Evolutionary conservation across 2,113 vertebrate species (phyloP), one percentile per base, ranked within the genome.

Genomic region (Callipepla squamata): DNA sequence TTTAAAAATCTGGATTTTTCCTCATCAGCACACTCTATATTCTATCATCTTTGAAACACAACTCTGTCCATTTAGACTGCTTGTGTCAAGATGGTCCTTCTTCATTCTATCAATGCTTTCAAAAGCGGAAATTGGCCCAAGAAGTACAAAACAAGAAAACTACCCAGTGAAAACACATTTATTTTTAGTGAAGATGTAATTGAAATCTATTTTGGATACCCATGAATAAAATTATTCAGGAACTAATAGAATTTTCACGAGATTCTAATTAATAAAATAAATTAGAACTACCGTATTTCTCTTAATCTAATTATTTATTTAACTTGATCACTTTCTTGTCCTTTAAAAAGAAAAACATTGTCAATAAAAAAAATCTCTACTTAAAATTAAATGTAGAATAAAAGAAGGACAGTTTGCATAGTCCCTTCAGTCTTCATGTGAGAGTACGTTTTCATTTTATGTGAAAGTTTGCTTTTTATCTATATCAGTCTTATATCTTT

Each of bases 231-330:
- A 66, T 81, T 80, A 61, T 80, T 92, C 25, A 69, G 89, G 50
- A 92, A 72, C 78, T 89, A 95, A 78, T 15, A 80, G 30, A 91
- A 91, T 87, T 91, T 67, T 84, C 14, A 84, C 70, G 38, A 92
- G 13, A 84, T 88, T 86, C 44, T 80, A 92, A 80, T 77, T 90
- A 69, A 83, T 83, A 77, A 90, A 85, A 72, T 28, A 11, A 69
- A 45, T 36, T 13, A 66, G 26, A 91, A 83, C 7, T 65, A 2
- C 36, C 65, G 8, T 36, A 61, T 83, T 65, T 38, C 13, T 55
- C 83, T n/a, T 63, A 87, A 84, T 36, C 30, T 23, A 81, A 48
- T 21, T 79, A 63, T 70, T 61, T 44, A 51, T 58, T 67, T 68
- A 70, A 53, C 44, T 66, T 68, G 67, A 15, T 69, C 34, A 4